phyloP scores from a whole-genome alignment of 2,888 invertebrate species.

The Rhagophthalmus giganteus region DNA sequence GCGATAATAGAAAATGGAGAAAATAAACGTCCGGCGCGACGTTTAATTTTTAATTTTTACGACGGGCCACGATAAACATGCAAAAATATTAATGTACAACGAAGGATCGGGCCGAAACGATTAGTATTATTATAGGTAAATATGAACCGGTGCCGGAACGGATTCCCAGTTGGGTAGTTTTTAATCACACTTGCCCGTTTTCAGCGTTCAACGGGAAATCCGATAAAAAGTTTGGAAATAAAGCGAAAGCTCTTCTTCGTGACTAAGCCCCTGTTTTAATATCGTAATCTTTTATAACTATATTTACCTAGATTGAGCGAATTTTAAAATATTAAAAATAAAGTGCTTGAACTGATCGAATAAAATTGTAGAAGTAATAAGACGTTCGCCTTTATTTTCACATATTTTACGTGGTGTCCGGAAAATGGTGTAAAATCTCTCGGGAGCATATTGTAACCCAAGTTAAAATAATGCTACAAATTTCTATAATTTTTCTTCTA shows the following conservation, averaged over 20 bases:
- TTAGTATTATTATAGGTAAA: conserved; percentile 16
- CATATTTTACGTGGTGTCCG: no score
- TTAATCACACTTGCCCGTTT: conserved; percentile 32
- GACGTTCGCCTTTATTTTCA: no score
- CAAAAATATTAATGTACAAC: conserved; percentile 1
- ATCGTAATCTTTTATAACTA: conserved; percentile 14
- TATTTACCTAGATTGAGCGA: conserved; percentile 8
- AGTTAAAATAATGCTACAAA: no score
- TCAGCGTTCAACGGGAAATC: conserved; percentile 28
- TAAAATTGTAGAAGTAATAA: no score
- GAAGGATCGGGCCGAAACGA: conserved; percentile 1
- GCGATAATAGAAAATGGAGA: no score
- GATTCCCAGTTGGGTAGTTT: conserved; percentile 32
- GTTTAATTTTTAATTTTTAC: neutral
- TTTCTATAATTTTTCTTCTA: no score
- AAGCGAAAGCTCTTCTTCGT: conserved; percentile 22
- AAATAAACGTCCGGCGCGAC: neutral
- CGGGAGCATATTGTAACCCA: no score
- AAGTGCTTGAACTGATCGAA: no score
- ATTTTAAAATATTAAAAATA: conserved; percentile 11
- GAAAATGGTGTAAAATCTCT: no score
- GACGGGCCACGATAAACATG: no score
- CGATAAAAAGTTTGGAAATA: conserved; percentile 32
- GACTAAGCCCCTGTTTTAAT: conserved; percentile 13
- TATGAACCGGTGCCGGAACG: conserved; percentile 2